Evolutionary conservation across 2,888 invertebrate genomes (phyloP).

Genomic region (Mythimna loreyi): DNA sequence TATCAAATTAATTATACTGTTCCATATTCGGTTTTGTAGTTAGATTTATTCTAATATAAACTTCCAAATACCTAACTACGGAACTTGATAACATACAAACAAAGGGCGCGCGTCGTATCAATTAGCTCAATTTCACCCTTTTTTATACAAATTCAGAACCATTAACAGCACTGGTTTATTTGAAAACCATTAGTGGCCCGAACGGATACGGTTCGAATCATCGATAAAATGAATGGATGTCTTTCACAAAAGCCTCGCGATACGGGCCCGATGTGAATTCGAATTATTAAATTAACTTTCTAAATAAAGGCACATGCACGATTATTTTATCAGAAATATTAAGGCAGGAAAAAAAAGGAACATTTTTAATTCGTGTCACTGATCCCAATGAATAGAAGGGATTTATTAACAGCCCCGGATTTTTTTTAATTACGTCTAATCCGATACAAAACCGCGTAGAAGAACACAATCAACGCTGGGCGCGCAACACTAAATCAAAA

Average conservation of each 20-base stretch:
- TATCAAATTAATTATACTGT: constrained; percentile 4
- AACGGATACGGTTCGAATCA: constrained; percentile 80
- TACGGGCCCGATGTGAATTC: constrained; percentile 74
- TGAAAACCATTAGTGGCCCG: constrained; percentile 85
- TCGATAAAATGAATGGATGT: constrained; percentile 81
- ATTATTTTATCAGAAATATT: constrained; percentile 30
- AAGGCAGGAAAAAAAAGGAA: constrained; percentile 19
- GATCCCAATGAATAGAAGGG: constrained; percentile 48
- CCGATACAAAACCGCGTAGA: constrained; percentile 85
- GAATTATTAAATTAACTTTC: constrained; percentile 72
- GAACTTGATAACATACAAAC: constrained; percentile 48
- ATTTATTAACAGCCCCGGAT: constrained; percentile 65
- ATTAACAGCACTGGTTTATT: constrained; percentile 83
- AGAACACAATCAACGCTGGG: constrained; percentile 85
- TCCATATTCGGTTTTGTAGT: background rate
- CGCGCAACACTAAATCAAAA: constrained; percentile 88
- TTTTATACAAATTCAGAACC: constrained; percentile 78
- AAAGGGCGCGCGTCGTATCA: constrained; percentile 70
- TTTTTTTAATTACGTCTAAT: constrained; percentile 84
- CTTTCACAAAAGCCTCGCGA: constrained; percentile 76
- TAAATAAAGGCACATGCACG: constrained; percentile 54
- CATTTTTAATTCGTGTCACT: constrained; percentile 57
- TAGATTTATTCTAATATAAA: constrained; percentile 2
- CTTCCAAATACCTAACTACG: constrained; percentile 8
- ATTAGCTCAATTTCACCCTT: constrained; percentile 77